Conservation (phyloP, 2,888 invertebrate genomes). For the Troilus luridus region DNA sequence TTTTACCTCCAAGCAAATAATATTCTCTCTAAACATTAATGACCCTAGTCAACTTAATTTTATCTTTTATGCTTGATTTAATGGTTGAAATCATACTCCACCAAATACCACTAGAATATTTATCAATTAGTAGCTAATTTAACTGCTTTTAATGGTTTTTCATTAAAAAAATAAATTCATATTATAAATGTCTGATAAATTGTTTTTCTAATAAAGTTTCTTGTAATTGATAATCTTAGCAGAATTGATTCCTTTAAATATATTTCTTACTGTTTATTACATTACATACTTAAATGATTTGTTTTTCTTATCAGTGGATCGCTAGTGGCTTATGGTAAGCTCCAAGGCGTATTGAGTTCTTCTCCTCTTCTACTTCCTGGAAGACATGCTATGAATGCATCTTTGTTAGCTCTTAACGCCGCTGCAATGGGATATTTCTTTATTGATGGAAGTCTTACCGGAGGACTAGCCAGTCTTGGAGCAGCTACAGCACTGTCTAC, state of each 20-base stretch:
- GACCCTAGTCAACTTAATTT: too few relatives aligned
- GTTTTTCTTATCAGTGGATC: conserved; percentile 78
- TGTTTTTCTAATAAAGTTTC: too few relatives aligned
- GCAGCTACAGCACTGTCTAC: conserved; percentile 84
- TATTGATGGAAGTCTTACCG: conserved; percentile 75
- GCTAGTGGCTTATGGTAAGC: conserved; percentile 89
- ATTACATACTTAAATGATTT: neutral
- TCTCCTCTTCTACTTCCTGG: conserved; percentile 87
- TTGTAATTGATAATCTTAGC: too few relatives aligned
- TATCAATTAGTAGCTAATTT: too few relatives aligned
- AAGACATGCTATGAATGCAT: conserved; percentile 82
- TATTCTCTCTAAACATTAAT: too few relatives aligned
- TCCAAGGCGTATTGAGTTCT: conserved; percentile 85
- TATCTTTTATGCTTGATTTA: too few relatives aligned
- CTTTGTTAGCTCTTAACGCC: conserved; percentile 78
- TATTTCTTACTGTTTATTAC: neutral
- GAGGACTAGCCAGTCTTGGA: conserved; percentile 82
- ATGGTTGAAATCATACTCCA: too few relatives aligned
- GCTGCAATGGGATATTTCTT: conserved; percentile 83
- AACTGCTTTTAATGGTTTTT: too few relatives aligned
- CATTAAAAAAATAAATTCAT: too few relatives aligned
- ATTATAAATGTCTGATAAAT: too few relatives aligned
- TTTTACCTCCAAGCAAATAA: too few relatives aligned
- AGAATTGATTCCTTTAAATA: neutral
- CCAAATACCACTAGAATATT: too few relatives aligned